Percentiles rank a stretch among this genome's conserved stretches.
phyloP scores from a whole-genome alignment of 2,888 invertebrate species.

The Nemapogon koenigi region DNA sequence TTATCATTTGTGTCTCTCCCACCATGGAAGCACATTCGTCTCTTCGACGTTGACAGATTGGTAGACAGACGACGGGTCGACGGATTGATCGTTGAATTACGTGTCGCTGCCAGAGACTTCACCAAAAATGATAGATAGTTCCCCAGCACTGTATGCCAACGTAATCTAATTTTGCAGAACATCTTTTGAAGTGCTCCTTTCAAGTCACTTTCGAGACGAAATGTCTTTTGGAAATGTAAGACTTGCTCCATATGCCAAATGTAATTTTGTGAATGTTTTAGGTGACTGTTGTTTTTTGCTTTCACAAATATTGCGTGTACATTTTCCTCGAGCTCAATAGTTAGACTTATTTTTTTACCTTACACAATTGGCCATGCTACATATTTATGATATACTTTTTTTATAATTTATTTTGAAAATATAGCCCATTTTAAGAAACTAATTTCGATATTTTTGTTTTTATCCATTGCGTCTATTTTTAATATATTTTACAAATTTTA shows the following conservation, averaged over 20 bases:
- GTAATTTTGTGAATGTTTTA: no score
- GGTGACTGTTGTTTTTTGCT: no score
- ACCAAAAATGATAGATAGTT: slow-evolving; percentile 36
- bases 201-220: neutral
- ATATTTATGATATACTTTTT: no score
- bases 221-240: neutral
- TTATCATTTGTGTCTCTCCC: slow-evolving; percentile 19
- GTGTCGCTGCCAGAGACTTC: slow-evolving; percentile 25
- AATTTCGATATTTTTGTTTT: no score
- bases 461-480: no score
- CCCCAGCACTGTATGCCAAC: slow-evolving; percentile 6
- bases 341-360: no score
- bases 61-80: slow-evolving; percentile 20
- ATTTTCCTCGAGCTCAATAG: no score
- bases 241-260: neutral
- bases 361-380: no score
- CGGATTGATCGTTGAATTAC: slow-evolving; percentile 42
- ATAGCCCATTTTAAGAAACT: no score
- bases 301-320: no score
- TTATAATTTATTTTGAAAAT: no score
- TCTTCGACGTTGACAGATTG: slow-evolving; percentile 24
- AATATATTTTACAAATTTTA: no score
- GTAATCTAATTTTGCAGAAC: slow-evolving; percentile 7
- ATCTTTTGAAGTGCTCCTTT: slow-evolving; percentile 8
- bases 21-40: slow-evolving; percentile 21